Base-by-base conservation (phyloP, 2,797 vertebrate species). In the Varecia variegata region DNA sequence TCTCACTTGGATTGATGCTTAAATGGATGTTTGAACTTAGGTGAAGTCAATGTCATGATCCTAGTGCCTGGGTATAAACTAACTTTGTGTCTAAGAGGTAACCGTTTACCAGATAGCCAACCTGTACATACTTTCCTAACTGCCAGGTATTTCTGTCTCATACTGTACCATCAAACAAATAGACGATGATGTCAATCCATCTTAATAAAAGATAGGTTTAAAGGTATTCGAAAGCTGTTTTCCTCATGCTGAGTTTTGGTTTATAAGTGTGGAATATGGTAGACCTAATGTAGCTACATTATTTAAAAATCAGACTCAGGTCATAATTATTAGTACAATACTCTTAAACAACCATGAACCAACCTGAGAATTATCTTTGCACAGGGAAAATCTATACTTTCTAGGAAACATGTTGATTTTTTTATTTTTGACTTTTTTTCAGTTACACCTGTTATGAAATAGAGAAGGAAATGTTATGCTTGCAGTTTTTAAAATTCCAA, bases 361-460 rank as follows among this genome's bases (percentile, higher is more conserved):
- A 86, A 40, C 10, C 25, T 73, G 5, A 92, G 7, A 58, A n/a
- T 73, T 88, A 7, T 52, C 52, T 90, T 68, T 86, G 47, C 38
- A 62, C 20, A 83, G 38, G 4, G 21, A 96, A 95, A 96, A 93
- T 18, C n/a, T 93, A 14, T 14, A 86, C 47, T 96, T 94, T 96
- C 70, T 60, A 97, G 83, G 81, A 95, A 95, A 90, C 30, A 65
- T 68, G 17, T 92, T 18, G 21, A 52, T 85, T 35, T 96, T 96
- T 90, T 88, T 81, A 32, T 56, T 86, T 89, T 73, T 87, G 43
- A 52, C 5, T 52, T 35, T 92, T 88, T 93, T 94, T 65, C 35
- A 76, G 68, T 86, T 80, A 96, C 50, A 96, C 93, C 95, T 98
- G 88, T 87, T 94, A 81, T 35, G n/a, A 93, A 95, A 68, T 87